Evolutionary conservation across 1,140 invertebrate genomes (phyloP).

Genomic region (Temnothorax curvispinosus): DNA sequence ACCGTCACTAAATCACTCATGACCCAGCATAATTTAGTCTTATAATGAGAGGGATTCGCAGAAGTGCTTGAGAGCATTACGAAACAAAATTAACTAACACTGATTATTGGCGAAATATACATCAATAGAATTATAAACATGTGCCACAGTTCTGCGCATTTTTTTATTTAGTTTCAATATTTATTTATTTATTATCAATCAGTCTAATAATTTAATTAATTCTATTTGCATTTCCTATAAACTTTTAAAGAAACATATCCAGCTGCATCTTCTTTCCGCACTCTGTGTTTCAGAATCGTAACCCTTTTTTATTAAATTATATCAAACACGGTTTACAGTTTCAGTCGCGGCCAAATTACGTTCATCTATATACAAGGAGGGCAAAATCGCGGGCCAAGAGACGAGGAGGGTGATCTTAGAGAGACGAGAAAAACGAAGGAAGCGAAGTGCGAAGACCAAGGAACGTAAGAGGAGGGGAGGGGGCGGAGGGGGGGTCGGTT

Average conservation of each 20-base stretch:
- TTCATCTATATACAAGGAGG: not conserved
- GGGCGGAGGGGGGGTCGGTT: conserved; percentile 45
- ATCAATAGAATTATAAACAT: not conserved
- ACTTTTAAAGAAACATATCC: not conserved
- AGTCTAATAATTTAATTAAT: not conserved
- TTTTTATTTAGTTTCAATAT: not conserved
- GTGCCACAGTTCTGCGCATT: not conserved
- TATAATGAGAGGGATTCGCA: conserved; percentile 17
- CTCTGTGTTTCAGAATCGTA: not conserved
- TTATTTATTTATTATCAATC: not conserved
- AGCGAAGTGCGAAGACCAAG: conserved; percentile 27
- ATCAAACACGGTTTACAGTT: not conserved
- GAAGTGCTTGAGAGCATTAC: not conserved
- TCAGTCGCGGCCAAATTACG: not conserved
- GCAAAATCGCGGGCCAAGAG: not conserved
- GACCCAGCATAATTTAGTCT: conserved; percentile 4
- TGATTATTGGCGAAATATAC: not conserved
- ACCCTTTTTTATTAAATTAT: not conserved
- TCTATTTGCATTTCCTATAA: not conserved
- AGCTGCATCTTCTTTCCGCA: not conserved
- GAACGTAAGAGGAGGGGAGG: conserved; percentile 18
- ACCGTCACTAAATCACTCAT: conserved; percentile 24
- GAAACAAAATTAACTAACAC: conserved; percentile 3
- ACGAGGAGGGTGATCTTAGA: not conserved
- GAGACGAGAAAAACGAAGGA: conserved; percentile 52